Evolutionary conservation across 2,113 vertebrate species (phyloP), one percentile per base, ranked within the genome.

Genomic region (Psephotus haematonotus): DNA sequence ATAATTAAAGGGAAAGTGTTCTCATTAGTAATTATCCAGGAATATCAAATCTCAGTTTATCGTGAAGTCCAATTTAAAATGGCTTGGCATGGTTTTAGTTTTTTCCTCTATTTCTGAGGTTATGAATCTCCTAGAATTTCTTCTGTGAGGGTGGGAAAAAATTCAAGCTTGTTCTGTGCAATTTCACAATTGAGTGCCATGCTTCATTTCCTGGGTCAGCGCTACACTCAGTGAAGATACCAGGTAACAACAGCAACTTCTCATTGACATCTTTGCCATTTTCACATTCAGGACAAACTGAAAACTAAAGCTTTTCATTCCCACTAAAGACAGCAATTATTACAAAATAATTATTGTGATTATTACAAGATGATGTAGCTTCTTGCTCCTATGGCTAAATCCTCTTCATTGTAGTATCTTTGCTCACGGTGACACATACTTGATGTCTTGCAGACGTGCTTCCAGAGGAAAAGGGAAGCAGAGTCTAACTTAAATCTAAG

Each of bases 1-100:
- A 97, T 99, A 99, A 99, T 99, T 99, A 99, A 99, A 99, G 99
- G 98, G 99, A 99, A 99, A 99, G 97, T 98, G 97, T 95, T 97
- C 98, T 98, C 97, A 90, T 92, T 97, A 98, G 98, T 97, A 98
- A 97, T 98, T 97, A 98, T 97, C 97, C 97, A 92, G 95, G 98
- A 98, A 98, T 98, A 98, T 98, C 97, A 97, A 97, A 97, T 98
- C 97, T 97, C 98, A 91, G 90, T 95, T 98, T 97, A 97, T 98
- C 98, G 69, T 90, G 27, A 96, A 97, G 97, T 97, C 90, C 47
- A 63, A 97, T 97, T 97, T 97, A 92, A 97, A 98, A 96, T 93
- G 80, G 93, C 92, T 97, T 95, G 95, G 94, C 90, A 85, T 83
- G 93, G 76, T 69, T 95, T 88, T 82, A 69, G 47, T 83, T 90